Base-by-base conservation (phyloP, 1,140 invertebrate species). In the Pseudomyrmex pallidus region DNA sequence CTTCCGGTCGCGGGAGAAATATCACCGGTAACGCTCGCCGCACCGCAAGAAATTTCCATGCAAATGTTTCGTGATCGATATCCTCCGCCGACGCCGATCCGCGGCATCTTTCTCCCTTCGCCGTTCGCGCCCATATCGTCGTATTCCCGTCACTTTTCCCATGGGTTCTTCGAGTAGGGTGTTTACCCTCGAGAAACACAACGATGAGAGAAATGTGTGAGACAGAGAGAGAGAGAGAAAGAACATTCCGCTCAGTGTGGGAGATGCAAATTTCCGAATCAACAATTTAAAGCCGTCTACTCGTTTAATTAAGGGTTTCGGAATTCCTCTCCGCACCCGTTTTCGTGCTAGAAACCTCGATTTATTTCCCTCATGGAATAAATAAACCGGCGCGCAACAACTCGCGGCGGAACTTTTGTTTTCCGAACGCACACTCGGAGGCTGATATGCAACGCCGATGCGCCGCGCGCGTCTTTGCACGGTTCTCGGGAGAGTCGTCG, bases 1-100 rank as follows among this genome's bases (percentile, higher is more conserved):
- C 59, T 80, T 72, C 56, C 66, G 66, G 15, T 46, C 44, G 50
- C 17, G 8, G 35, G 15, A 68, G 74, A 78, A 78, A 78, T 68
- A 57, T 70, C 25, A 48, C 52, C 46, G 13, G 59, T 8, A 12
- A 12, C 56, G 50, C 46, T 57, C 20, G 54, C 52, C 54, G 44
- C 74, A 5, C 12, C 15, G 44, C 25, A 15, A 82, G 70, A 54
- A 82, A 77, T 83, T 85, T 76, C 48, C 77, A 87, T 82, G 82
- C 74, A 83, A 82, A 74, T 76, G 67, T 84, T 48, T 35, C 57
- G 70, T 85, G 77, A 85, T 84, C 82, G 57, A 78, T 78, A 70
- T 62, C 52, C 68, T 63, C 50, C 35, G 10, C 54, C 57, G 57
- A 70, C 59, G 59, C 82, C 57, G 66, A 70, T 80, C 57, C 56